Conservation (phyloP, 2,888 invertebrate species). For the Pantelozetes paolii region DNA sequence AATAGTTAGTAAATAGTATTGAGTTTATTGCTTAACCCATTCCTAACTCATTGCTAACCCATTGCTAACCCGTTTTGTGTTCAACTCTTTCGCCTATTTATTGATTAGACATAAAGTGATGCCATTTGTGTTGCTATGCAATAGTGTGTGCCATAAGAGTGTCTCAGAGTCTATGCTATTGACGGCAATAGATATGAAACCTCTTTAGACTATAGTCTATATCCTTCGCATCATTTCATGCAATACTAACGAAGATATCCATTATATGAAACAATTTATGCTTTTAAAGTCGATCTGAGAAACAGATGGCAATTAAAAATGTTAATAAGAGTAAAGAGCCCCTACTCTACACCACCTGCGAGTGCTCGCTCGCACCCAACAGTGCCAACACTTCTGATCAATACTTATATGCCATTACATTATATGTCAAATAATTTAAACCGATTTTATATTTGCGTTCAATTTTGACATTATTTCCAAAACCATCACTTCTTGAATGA, state of each 20-base stretch:
- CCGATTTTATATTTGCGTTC: constrained; percentile 18
- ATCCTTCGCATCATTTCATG: constrained; percentile 11
- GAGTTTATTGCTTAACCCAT: constrained; percentile 20
- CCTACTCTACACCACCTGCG: constrained; percentile 9
- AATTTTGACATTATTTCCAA: constrained; percentile 23
- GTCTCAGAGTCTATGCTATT: too few species aligned
- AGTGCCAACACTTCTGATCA: neutral
- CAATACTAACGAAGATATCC: constrained; percentile 20
- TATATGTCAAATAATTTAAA: constrained; percentile 19
- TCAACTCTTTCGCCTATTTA: constrained; percentile 13
- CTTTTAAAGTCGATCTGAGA: constrained; percentile 6
- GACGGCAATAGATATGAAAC: neutral
- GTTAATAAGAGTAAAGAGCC: constrained; percentile 22
- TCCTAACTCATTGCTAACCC: constrained; percentile 12
- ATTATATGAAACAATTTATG: constrained; percentile 32
- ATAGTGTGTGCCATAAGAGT: too few species aligned
- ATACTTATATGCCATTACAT: neutral
- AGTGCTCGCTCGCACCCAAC: neutral
- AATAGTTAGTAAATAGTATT: neutral
- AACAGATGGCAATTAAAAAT: constrained; percentile 34
- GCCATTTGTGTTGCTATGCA: constrained; percentile 29
- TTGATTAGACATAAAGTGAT: constrained; percentile 23
- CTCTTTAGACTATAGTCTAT: neutral
- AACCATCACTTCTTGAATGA: constrained; percentile 8
- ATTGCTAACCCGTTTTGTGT: neutral